Base-by-base conservation (phyloP, 30 jellyfish, hydroid and myxozoan genomes). In the Aurelia sp. region DNA sequence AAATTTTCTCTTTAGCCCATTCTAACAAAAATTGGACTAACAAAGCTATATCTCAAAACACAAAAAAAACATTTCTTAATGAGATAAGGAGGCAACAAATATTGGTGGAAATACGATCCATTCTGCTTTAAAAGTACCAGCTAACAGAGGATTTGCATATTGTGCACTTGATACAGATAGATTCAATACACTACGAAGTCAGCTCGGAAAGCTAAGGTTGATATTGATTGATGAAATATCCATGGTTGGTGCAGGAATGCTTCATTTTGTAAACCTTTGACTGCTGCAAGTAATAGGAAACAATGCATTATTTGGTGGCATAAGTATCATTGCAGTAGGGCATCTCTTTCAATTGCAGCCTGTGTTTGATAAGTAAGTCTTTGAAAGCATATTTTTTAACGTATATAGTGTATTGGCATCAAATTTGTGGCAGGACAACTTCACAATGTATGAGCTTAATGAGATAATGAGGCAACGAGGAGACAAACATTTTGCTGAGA, bases 171-270 rank as follows among this genome's bases (percentile, higher is more conserved):
- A 73, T 31, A 41, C 33, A 8, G 85, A 73, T 27, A 73, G 87
- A 53, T 31, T 76, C 5, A 62, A 62, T 18, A 76, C 76, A 3
- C 13, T 76, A 40, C 19, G 81, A 61, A 2, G 35, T 9, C n/a
- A 53, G 19, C 41, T 7, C 57, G 62, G 62, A 52, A 76, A 76
- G 55, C 35, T 76, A 61, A 22, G 57, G 6, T 9, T 76, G n/a
- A 16, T 76, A 9, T 58, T 76, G 12, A 76, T 76, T 76, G 87
- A 76, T 31, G 87, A 76, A 37, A 76, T 76, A 8, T 76, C 87
- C 22, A 76, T 76, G 87, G 76, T 76, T 23, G 87, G 78, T 9
- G 19, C 40, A 8, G 78, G 87, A 27, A 10, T 76, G 78, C 60
- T 76, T 37, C 19, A 76, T 10, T 58, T 76, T 17, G 2, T 76